These are phyloP conservation scores for Tautogolabrus adspersus DNA, from an alignment of 2,113 vertebrate species.

Conservation along the genomic window DNA sequence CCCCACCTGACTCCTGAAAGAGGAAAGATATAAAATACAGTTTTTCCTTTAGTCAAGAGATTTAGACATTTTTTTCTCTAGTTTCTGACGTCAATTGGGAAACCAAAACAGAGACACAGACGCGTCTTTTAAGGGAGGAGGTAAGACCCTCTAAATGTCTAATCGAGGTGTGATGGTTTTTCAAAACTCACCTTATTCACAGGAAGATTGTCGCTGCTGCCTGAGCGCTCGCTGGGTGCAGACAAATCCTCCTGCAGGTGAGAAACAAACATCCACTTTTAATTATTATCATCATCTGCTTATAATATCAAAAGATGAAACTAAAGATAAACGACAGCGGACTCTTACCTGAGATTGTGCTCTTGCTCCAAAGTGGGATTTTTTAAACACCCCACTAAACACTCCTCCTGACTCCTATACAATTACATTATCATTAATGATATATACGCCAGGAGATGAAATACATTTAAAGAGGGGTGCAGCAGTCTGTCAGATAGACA, in stretches of 20 bases:
- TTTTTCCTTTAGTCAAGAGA: no score
- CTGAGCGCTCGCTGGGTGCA: constrained; percentile 9
- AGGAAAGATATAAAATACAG: not conserved
- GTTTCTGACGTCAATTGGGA: no score
- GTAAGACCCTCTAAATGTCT: not conserved
- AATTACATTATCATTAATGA: not conserved
- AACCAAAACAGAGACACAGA: no score
- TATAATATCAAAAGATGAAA: not conserved
- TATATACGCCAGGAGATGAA: not conserved
- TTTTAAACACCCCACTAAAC: constrained; percentile 57
- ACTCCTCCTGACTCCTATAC: constrained; percentile 47
- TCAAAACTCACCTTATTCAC: constrained; percentile 37
- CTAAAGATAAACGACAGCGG: not conserved
- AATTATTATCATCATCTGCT: not conserved
- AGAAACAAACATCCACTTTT: not conserved
- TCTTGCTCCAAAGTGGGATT: constrained; percentile 9
- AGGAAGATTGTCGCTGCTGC: constrained; percentile 9
- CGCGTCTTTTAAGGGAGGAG: no score
- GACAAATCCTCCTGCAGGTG: constrained; percentile 44
- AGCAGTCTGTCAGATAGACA: not conserved
- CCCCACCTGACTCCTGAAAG: constrained; percentile 55
- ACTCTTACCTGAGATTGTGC: constrained; percentile 40
- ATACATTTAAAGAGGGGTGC: not conserved
- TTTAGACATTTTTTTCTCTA: no score
- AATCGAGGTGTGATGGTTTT: not conserved